phyloP scores from a whole-genome alignment of 2,888 invertebrate genomes.

The Uropetala carovei region DNA sequence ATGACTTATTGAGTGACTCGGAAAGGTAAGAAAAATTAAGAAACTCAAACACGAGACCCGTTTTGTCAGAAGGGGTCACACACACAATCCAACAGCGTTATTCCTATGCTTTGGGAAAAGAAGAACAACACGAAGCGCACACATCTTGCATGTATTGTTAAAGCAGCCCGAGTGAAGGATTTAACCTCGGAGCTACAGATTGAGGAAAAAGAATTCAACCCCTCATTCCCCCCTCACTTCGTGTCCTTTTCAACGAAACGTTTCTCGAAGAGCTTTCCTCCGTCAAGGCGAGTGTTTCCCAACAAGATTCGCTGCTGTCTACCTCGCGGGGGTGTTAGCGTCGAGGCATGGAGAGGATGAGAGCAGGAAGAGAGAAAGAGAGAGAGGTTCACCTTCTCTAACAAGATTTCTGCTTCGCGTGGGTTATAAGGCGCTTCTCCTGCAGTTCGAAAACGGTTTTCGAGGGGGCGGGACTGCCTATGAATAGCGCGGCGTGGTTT shows the following conservation, averaged over 20 bases:
- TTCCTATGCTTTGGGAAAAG: neutral
- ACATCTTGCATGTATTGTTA: slow-evolving; percentile 7
- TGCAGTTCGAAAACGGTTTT: neutral
- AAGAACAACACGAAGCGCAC: neutral
- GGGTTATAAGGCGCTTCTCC: neutral
- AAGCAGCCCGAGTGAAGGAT: neutral
- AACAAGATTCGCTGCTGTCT: neutral
- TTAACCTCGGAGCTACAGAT: slow-evolving; percentile 18
- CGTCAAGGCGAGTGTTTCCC: slow-evolving; percentile 5
- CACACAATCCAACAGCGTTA: too few species aligned
- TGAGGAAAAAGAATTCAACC: neutral
- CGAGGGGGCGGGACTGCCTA: neutral
- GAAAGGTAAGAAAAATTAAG: too few species aligned
- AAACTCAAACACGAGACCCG: too few species aligned
- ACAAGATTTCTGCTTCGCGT: neutral
- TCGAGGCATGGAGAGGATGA: neutral
- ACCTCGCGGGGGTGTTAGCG: too few species aligned
- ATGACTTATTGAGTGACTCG: too few species aligned
- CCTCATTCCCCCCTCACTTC: neutral
- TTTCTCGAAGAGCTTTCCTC: neutral
- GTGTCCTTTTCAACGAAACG: neutral
- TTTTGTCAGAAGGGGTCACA: too few species aligned
- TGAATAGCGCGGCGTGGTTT: neutral
- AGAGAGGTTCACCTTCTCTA: neutral
- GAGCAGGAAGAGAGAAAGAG: neutral